Evolutionary conservation across 2,113 vertebrate species (phyloP), one percentile per base, ranked within the genome.

Genomic region (Athene cunicularia): DNA sequence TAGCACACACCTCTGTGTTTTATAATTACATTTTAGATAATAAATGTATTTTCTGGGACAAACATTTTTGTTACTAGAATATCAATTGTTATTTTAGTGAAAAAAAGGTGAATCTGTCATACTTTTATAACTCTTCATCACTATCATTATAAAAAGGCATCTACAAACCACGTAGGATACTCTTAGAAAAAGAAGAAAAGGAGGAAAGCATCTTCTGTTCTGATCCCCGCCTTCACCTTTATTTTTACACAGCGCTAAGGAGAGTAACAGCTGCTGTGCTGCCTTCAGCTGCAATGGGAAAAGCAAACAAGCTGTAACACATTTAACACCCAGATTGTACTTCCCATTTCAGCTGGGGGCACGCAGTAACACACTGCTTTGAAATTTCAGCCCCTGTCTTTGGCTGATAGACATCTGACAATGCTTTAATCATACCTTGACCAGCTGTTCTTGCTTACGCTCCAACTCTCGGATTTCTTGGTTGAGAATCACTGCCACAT

Each of bases 391-490:
- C n/a, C 86, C 17, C 35, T 21, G 26, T 24, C 64, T 80, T 30
- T 33, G 66, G 52, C 85, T 66, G 80, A n/a, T 59, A 80, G 80
- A 33, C 58, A 45, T 24, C 22, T 79, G 92, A 83, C 71, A 62
- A 49, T 6, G 70, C 91, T 70, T 80, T 91, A 59, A 49, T 23
- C 80, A 5, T 97, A 99, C 99, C 99, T 99, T 99, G 66, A 98
- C 96, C 95, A 99, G 98, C 90, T 99, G 99, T 15, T 99, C 99
- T 27, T 99, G 99, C 92, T 99, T 98, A 50, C 97, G 98, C 97
- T 99, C 99, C 98, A 99, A 50, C 93, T 98, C 98, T 41, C 99
- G 97, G 64, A 99, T 98, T 94, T 99, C 99, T 97, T 99, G 99
- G 90, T 99, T 98, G 77, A 99, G 99, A 13, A 99, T 99, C 70